Evolutionary conservation across 2,113 vertebrate species (phyloP).

Genomic region (Boulengerochromis microlepis): DNA sequence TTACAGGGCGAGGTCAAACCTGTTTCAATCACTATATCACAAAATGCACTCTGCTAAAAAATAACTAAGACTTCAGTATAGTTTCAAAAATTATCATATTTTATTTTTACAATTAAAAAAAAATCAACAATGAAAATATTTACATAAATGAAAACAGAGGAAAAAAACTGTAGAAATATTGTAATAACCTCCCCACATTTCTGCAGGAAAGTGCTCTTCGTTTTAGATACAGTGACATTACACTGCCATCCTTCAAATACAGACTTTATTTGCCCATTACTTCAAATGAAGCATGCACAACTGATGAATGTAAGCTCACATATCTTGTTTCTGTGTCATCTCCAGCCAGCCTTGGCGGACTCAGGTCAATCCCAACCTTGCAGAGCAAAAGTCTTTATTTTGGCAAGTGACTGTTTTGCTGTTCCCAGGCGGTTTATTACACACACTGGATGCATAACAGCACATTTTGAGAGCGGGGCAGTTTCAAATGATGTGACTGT

Average conservation of each 20-base stretch:
- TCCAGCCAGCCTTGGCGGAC: neutral
- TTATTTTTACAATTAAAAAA: conserved; percentile 28
- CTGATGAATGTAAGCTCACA: neutral
- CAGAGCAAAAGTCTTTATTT: neutral
- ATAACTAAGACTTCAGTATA: neutral
- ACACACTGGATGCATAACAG: neutral
- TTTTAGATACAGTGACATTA: neutral
- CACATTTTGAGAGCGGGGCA: neutral
- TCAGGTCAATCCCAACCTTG: neutral
- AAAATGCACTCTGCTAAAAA: neutral
- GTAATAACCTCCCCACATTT: neutral
- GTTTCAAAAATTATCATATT: neutral
- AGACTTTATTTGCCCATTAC: neutral
- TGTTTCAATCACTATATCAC: neutral
- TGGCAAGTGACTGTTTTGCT: neutral
- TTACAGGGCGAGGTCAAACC: neutral
- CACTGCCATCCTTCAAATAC: neutral
- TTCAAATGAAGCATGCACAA: neutral
- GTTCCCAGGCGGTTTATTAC: neutral
- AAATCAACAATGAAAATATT: conserved; percentile 4
- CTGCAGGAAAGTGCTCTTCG: neutral
- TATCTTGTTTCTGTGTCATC: neutral
- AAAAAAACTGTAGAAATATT: neutral
- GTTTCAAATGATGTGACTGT: neutral
- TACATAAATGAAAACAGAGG: conserved; percentile 11